Evolutionary conservation across 2,797 vertebrate species (phyloP).

Genomic region (Pelobates cultripes): DNA sequence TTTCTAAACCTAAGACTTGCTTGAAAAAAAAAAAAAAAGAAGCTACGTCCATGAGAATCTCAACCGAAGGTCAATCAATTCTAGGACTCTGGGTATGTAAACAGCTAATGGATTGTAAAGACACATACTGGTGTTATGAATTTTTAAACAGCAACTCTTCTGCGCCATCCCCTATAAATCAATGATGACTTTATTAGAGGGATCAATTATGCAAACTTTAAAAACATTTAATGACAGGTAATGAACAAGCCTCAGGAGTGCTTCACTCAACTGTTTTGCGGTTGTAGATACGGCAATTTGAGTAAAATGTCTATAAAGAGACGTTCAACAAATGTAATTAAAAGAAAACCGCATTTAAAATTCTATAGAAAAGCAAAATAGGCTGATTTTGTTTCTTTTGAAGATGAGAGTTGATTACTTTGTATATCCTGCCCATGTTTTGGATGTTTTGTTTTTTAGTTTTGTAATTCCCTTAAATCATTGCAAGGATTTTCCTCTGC

Average conservation of each 20-base stretch:
- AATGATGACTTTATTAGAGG: conserved; percentile 95
- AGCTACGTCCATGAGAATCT: conserved; percentile 85
- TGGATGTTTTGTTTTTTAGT: conserved; percentile 6
- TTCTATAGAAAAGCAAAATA: conserved; percentile 56
- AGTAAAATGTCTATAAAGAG: conserved; percentile 66
- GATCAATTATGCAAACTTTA: conserved; percentile 99
- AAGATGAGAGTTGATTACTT: conserved; percentile 31
- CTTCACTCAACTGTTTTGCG: conserved; percentile 69
- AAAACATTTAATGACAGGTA: conserved; percentile 99
- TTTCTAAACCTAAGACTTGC: conserved; percentile 79
- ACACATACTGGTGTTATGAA: conserved; percentile 91
- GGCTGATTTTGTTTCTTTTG: conserved; percentile 52
- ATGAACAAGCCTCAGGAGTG: conserved; percentile 90
- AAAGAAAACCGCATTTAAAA: conserved; percentile 55
- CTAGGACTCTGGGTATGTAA: conserved; percentile 82
- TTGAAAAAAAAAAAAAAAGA: conserved; percentile 61
- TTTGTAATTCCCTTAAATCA: background rate
- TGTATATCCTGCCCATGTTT: conserved; percentile 25
- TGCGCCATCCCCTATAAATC: conserved; percentile 94
- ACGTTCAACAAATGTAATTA: conserved; percentile 64
- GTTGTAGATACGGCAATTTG: conserved; percentile 69
- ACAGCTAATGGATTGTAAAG: conserved; percentile 99
- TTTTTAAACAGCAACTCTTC: conserved; percentile 94
- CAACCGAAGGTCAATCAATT: conserved; percentile 97
- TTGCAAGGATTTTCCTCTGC: background rate